Percentiles rank a stretch among this genome's conserved stretches.
Evolutionary conservation across 2,113 vertebrate species (phyloP).

Genomic region (Pseudorhombus dupliciocellatus): DNA sequence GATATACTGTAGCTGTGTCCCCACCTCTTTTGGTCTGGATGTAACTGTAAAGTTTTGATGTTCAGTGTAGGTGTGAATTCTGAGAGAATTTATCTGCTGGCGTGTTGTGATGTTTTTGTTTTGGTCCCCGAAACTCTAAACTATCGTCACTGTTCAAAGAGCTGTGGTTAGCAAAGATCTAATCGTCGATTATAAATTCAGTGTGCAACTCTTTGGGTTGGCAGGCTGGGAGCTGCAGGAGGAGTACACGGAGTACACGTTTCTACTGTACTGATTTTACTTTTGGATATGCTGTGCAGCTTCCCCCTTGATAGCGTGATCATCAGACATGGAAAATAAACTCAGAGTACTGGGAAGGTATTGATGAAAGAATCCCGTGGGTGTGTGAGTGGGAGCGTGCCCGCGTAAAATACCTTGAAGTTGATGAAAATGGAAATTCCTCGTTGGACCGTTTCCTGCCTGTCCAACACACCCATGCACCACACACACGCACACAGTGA

Average conservation of each 20-base stretch:
- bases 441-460: slow-evolving; percentile 64
- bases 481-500: slow-evolving; percentile 32
- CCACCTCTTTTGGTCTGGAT: slow-evolving; percentile 37
- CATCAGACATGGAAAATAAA: slow-evolving; percentile 62
- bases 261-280: slow-evolving; percentile 62
- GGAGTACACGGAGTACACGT: slow-evolving; percentile 36
- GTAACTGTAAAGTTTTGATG: slow-evolving; percentile 15
- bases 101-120: slow-evolving; percentile 29
- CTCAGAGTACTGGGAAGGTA: slow-evolving; percentile 10
- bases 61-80: slow-evolving; percentile 22
- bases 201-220: slow-evolving; percentile 58
- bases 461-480: slow-evolving; percentile 55
- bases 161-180: slow-evolving; percentile 36
- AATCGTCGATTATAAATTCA: slow-evolving; percentile 54
- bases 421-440: slow-evolving; percentile 75
- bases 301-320: slow-evolving; percentile 62
- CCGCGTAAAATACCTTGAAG: slow-evolving; percentile 68
- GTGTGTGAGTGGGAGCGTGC: no score
- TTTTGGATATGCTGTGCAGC: slow-evolving; percentile 43
- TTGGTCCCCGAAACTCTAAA: not conserved
- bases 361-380: slow-evolving; percentile 57
- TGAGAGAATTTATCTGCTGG: slow-evolving; percentile 19
- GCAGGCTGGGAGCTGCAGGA: slow-evolving; percentile 28
- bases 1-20: slow-evolving; percentile 29
- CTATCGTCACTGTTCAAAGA: slow-evolving; percentile 55